Percentiles rank a stretch among this genome's conserved stretches.
These are phyloP conservation scores for Thereva nobilitata DNA, from an alignment of 2,888 invertebrate genomes.

Conservation along the genomic window DNA sequence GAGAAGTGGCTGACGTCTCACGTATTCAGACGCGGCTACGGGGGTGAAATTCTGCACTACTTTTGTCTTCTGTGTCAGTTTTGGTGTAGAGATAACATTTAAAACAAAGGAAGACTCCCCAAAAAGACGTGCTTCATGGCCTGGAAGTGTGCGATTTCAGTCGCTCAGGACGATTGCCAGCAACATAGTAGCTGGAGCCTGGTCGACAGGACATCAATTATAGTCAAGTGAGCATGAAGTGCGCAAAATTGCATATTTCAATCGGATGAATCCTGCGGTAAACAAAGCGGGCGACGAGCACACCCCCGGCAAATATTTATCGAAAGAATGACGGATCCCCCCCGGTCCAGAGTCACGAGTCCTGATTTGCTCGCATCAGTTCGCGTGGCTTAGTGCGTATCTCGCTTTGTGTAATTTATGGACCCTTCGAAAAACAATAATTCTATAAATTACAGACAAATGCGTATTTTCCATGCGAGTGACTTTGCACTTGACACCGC, in stretches of 20 bases:
- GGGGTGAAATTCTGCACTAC: background rate
- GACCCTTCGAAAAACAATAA: constrained; percentile 22
- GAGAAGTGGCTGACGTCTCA: too few species aligned
- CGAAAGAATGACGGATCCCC: constrained; percentile 15
- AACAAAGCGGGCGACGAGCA: constrained; percentile 17
- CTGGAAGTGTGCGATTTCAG: constrained; percentile 14
- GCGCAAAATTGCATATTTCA: constrained; percentile 37
- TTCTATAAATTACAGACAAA: constrained; percentile 31
- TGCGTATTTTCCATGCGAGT: constrained; percentile 14
- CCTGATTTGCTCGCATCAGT: constrained; percentile 15
- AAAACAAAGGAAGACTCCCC: constrained; percentile 1
- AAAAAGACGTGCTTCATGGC: constrained; percentile 15
- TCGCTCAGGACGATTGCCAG: background rate
- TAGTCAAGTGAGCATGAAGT: constrained; percentile 37
- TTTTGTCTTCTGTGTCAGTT: background rate
- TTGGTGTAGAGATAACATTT: constrained; percentile 1
- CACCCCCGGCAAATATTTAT: constrained; percentile 22
- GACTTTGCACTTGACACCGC: constrained; percentile 26
- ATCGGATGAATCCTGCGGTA: constrained; percentile 22
- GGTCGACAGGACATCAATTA: constrained; percentile 31
- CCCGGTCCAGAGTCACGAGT: background rate
- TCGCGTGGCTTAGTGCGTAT: constrained; percentile 2
- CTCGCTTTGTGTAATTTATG: constrained; percentile 24
- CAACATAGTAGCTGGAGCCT: background rate
- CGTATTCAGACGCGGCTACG: background rate